Evolutionary conservation across 1,140 invertebrate genomes (phyloP), one percentile per base, ranked within the genome.

Genomic region (Parapsyche elsis): DNA sequence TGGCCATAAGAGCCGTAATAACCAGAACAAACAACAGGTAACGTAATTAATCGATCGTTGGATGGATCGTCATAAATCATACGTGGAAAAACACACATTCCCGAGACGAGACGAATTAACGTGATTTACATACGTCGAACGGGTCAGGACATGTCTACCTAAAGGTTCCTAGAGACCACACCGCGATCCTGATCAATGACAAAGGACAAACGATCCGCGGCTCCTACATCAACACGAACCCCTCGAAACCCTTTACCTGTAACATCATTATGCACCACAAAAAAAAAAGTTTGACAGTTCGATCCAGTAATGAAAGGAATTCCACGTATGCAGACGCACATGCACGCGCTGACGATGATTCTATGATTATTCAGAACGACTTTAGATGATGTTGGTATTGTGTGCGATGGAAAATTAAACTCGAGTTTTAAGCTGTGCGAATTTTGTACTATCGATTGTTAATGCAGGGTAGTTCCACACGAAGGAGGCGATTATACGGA

Each of bases 251-350:
- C 57, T 61, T 67, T 67, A 67, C 64, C 64, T 67, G 64, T 24
- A 24, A 12, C 24, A 26, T 67, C 23, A 26, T 24, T 67, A 67
- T 26, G 64, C 64, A 30, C 5, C 24, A 67, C 49, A 67, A 24
- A 67, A 67, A 26, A 5, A 67, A 24, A 67, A 9, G 24, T 26
- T 67, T 30, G 64, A 26, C 64, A 67, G 64, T 67, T 67, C 64
- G 64, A 30, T 67, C 59, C 19, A 23, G 64, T 24, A 67, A 67
- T 67, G 64, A 67, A 67, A 23, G 24, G 64, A 67, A 67, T 67
- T 67, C 64, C 64, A 67, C 21, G 64, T 67, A 67, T 67, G 64
- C 30, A 38, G 30, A 7, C 30, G 7, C 7, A 38, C 30, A 38
- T 7, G 7, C 30, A 38, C 30, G 7, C 30, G 7, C 30, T 4